phyloP scores from a whole-genome alignment of 2,113 vertebrate species.

The Halcyon malimbica region DNA sequence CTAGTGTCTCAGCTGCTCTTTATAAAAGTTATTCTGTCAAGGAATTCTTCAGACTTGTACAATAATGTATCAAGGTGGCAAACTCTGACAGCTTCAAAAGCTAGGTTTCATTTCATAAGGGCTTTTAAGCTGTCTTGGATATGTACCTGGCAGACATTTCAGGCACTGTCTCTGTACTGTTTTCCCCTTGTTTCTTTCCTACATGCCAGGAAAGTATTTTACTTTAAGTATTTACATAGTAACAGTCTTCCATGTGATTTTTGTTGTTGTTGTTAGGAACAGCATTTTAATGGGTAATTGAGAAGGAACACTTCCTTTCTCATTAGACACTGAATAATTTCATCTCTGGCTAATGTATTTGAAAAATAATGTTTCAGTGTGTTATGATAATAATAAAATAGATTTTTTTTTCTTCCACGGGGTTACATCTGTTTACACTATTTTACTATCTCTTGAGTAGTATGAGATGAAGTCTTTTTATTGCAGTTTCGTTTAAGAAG shows the following conservation, averaged over 20 bases:
- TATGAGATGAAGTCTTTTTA: conserved; percentile 75
- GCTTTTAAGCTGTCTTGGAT: conserved; percentile 75
- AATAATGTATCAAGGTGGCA: conserved; percentile 69
- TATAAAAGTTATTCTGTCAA: conserved; percentile 69
- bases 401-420: conserved; percentile 43
- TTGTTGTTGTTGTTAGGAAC: conserved; percentile 8
- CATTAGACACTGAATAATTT: conserved; percentile 65
- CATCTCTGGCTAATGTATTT: conserved; percentile 64
- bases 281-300: conserved; percentile 67
- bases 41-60: conserved; percentile 62
- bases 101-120: conserved; percentile 66
- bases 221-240: conserved; percentile 64
- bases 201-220: conserved; percentile 74
- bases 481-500: conserved; percentile 76
- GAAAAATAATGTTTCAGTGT: conserved; percentile 56
- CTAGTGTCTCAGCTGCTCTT: conserved; percentile 56
- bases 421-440: conserved; percentile 75
- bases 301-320: conserved; percentile 60
- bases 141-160: conserved; percentile 59
- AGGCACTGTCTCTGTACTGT: conserved; percentile 51
- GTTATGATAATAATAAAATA: conserved; percentile 63
- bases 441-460: conserved; percentile 74
- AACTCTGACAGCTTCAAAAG: conserved; percentile 74
- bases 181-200: conserved; percentile 56
- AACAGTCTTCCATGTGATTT: neutral